Conservation (phyloP, 1,140 invertebrate species). For the Proales similis region DNA sequence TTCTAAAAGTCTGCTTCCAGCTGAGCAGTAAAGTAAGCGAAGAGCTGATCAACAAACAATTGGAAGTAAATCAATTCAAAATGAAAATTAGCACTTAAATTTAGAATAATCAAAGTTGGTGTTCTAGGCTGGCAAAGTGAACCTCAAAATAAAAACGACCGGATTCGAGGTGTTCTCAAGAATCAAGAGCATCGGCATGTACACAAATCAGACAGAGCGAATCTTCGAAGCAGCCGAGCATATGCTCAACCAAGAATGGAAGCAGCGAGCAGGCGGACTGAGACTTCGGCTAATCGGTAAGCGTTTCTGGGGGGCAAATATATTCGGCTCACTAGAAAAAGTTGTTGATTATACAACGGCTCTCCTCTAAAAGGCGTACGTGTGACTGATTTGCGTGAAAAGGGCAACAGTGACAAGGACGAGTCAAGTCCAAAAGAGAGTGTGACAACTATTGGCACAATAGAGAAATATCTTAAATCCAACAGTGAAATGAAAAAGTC, state of each 20-base stretch:
- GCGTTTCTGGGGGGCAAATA: too few relatives aligned
- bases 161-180: constrained; percentile 55
- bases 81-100: constrained; percentile 27
- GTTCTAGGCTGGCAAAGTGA: constrained; percentile 54
- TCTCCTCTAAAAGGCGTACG: constrained; percentile 5
- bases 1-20: constrained; percentile 13
- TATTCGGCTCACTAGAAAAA: background rate
- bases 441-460: too few relatives aligned
- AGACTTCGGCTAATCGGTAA: constrained; percentile 55
- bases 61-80: constrained; percentile 38
- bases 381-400: constrained; percentile 12
- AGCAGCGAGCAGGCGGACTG: constrained; percentile 44
- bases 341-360: background rate
- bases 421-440: too few relatives aligned
- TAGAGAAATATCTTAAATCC: too few relatives aligned
- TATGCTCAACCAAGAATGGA: constrained; percentile 52
- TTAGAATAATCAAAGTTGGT: constrained; percentile 17
- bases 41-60: constrained; percentile 35
- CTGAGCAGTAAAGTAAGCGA: constrained; percentile 22
- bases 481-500: too few relatives aligned
- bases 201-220: constrained; percentile 47
- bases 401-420: too few relatives aligned
- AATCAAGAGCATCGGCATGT: constrained; percentile 46
- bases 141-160: constrained; percentile 57
- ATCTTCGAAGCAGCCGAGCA: constrained; percentile 52